These are phyloP conservation scores for Metopia argyrocephala DNA, from an alignment of 2,888 invertebrate species.

Conservation along the genomic window DNA sequence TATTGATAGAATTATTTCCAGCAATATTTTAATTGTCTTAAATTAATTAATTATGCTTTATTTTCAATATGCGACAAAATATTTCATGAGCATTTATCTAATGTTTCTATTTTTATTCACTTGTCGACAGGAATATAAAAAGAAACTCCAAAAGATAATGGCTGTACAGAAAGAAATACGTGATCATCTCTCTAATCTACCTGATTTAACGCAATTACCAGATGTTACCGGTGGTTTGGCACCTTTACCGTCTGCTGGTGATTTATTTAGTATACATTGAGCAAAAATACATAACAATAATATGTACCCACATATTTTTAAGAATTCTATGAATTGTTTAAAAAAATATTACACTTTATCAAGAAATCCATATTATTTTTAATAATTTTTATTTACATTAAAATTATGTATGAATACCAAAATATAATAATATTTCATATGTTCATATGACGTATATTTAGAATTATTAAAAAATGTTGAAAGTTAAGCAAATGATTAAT, in stretches of 20 bases:
- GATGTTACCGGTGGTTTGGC: conserved; percentile 95
- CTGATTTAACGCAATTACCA: conserved; percentile 94
- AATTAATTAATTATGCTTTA: too few relatives aligned
- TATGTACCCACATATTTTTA: conserved; percentile 20
- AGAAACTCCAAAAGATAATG: conserved; percentile 91
- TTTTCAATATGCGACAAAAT: background rate
- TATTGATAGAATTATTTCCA: too few relatives aligned
- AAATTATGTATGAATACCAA: background rate
- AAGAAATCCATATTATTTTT: background rate
- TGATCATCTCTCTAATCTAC: conserved; percentile 94
- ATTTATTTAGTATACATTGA: conserved; percentile 88
- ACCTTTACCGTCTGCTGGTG: conserved; percentile 96
- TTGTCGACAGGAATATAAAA: conserved; percentile 90
- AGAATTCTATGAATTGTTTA: conserved; percentile 59
- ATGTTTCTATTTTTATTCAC: conserved; percentile 18
- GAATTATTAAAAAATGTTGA: too few relatives aligned
- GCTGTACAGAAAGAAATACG: conserved; percentile 92
- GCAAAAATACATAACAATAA: conserved; percentile 5
- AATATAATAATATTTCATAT: background rate
- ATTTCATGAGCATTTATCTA: background rate
- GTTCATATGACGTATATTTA: background rate
- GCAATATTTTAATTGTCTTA: too few relatives aligned
- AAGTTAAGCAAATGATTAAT: too few relatives aligned
- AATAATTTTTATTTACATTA: background rate
- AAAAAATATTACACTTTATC: conserved; percentile 5